These are phyloP conservation scores for Pteronura brasiliensis DNA, from an alignment of 2,113 vertebrate genomes.

Conservation along the genomic window DNA sequence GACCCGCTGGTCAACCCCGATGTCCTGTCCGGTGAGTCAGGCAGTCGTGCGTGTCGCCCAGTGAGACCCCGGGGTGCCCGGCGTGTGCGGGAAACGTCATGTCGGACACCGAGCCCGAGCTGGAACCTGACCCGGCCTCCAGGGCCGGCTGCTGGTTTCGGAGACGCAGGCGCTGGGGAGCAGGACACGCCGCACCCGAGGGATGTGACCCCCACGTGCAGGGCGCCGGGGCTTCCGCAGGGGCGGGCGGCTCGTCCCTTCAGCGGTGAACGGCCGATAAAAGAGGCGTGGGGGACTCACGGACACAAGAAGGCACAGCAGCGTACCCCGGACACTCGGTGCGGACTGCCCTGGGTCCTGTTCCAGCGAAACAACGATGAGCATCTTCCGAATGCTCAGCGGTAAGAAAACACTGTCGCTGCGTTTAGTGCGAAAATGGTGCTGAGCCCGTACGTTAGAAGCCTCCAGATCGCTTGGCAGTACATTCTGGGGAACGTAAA, in stretches of 20 bases:
- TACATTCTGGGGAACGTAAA: no score
- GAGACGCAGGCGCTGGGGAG: not conserved
- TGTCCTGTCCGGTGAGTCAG: accelerated
- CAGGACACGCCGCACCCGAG: accelerated
- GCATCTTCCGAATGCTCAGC: accelerated
- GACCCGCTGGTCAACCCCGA: accelerated
- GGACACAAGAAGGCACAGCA: not conserved
- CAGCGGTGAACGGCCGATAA: not conserved
- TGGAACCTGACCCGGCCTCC: not conserved
- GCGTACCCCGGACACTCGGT: accelerated
- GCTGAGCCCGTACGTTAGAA: not conserved
- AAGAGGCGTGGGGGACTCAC: not conserved
- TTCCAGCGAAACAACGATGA: accelerated
- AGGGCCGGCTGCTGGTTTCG: no score
- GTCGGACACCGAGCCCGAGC: accelerated
- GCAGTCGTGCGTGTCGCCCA: accelerated
- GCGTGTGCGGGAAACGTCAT: not conserved
- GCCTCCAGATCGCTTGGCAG: not conserved
- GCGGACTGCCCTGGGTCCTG: no score
- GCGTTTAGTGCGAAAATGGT: accelerated
- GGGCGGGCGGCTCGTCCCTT: not conserved
- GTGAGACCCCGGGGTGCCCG: not conserved
- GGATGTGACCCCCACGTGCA: accelerated
- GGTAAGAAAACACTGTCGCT: accelerated
- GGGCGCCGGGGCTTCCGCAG: not conserved